Conservation (phyloP, 92 coral and sea anemone genomes). For the Epizoanthus fatuus region DNA sequence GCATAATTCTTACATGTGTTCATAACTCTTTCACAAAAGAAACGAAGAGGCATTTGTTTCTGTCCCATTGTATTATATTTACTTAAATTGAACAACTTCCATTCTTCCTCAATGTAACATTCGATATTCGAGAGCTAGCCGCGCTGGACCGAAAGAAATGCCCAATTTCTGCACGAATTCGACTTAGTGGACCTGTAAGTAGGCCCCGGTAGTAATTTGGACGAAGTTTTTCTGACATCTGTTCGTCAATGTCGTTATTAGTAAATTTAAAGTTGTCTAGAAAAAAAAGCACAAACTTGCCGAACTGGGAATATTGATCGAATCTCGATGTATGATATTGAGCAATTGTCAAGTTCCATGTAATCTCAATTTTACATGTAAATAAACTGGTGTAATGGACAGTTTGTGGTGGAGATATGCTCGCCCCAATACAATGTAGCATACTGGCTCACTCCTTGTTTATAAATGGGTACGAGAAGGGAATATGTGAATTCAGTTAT, state of each 20-base stretch:
- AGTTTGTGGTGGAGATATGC: conserved; percentile 38
- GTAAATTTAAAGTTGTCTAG: conserved; percentile 46
- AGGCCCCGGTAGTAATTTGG: conserved; percentile 4
- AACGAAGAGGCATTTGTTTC: conserved; percentile 67
- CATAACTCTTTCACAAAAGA: conserved; percentile 77
- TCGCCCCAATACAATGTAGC: background rate
- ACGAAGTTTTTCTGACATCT: conserved; percentile 28
- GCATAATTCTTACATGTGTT: conserved; percentile 42
- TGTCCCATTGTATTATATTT: conserved; percentile 71
- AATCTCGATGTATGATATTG: conserved; percentile 77
- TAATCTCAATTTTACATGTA: conserved; percentile 91
- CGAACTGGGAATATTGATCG: conserved; percentile 26
- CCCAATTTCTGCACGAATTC: conserved; percentile 28
- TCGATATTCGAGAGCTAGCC: conserved; percentile 38
- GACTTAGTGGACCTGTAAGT: conserved; percentile 23
- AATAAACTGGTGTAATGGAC: conserved; percentile 83
- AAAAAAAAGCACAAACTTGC: conserved; percentile 22
- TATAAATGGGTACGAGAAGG: conserved; percentile 4
- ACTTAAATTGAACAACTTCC: conserved; percentile 34
- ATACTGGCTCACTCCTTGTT: background rate
- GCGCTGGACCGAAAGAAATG: conserved; percentile 51
- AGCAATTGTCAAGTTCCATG: conserved; percentile 69
- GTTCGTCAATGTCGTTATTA: conserved; percentile 22
- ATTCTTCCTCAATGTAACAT: conserved; percentile 1
- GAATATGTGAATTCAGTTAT: background rate